phyloP scores from a whole-genome alignment of 2,113 vertebrate genomes.

The Pteronura brasiliensis region DNA sequence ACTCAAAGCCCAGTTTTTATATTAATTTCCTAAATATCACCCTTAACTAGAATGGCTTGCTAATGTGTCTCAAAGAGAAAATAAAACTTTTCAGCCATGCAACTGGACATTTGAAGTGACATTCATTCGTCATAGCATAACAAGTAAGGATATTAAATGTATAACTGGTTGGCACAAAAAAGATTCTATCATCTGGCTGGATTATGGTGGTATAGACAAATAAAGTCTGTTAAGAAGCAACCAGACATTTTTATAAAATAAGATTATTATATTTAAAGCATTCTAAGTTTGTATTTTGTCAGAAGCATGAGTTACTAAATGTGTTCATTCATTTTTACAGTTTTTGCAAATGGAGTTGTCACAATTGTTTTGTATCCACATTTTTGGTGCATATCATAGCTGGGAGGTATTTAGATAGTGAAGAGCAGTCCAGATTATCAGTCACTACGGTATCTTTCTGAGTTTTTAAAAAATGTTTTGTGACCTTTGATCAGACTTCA shows the following conservation, averaged over 20 bases:
- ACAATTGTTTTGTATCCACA: not conserved
- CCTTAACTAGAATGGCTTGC: not conserved
- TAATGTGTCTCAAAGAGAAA: not conserved
- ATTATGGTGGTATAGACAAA: not conserved
- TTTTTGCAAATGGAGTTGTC: not conserved
- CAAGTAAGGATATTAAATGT: not conserved
- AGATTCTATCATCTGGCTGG: not conserved
- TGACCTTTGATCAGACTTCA: not conserved
- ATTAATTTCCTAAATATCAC: not conserved
- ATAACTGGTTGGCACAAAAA: not conserved
- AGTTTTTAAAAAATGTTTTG: not conserved
- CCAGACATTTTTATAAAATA: not conserved
- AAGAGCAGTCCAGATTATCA: not conserved
- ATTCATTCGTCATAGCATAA: not conserved
- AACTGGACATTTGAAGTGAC: not conserved
- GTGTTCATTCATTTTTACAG: conserved; percentile 2
- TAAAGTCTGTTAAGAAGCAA: not conserved
- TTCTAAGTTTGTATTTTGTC: not conserved
- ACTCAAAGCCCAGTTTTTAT: not conserved
- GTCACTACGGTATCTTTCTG: not conserved
- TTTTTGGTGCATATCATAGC: not conserved
- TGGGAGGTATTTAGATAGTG: not conserved
- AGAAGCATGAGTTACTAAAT: not conserved
- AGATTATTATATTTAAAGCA: not conserved
- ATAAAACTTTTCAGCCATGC: not conserved